Evolutionary conservation across 2,797 vertebrate genomes (phyloP).

Genomic region (Xiphophorus birchmanni): DNA sequence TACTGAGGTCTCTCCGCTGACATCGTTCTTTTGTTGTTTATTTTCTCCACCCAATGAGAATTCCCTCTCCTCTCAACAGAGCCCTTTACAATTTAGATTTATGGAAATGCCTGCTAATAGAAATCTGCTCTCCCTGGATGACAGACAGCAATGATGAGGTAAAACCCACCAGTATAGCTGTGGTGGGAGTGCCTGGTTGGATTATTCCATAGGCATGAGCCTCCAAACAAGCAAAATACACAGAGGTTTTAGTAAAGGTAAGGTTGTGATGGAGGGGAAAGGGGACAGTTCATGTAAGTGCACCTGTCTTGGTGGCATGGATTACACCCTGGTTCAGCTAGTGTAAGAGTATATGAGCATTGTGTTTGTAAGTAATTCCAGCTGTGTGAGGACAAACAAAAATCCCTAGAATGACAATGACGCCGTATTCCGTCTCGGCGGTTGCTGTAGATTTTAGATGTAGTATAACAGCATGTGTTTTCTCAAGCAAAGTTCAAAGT

Average conservation of each 20-base stretch:
- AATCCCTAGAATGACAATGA: slow-evolving; percentile 71
- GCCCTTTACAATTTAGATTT: slow-evolving; percentile 79
- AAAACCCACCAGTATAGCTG: slow-evolving; percentile 7
- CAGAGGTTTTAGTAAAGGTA: slow-evolving; percentile 28
- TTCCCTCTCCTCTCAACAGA: slow-evolving; percentile 39
- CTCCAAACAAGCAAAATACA: slow-evolving; percentile 30
- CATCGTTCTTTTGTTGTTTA: slow-evolving; percentile 57
- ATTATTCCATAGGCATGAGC: slow-evolving; percentile 45
- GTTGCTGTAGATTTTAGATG: slow-evolving; percentile 51
- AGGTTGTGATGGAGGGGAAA: slow-evolving; percentile 1
- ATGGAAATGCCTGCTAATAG: slow-evolving; percentile 78
- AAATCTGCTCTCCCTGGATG: slow-evolving; percentile 64
- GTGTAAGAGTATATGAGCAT: slow-evolving; percentile 11
- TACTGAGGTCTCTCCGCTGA: slow-evolving; percentile 66
- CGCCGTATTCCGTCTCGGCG: slow-evolving; percentile 61
- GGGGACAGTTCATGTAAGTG: slow-evolving; percentile 29
- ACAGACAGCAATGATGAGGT: slow-evolving; percentile 72
- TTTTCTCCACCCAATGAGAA: slow-evolving; percentile 47
- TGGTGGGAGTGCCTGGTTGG: slow-evolving; percentile 31
- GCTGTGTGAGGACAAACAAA: slow-evolving; percentile 52
- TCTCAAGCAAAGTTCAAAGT: slow-evolving; percentile 60
- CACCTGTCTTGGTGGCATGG: slow-evolving; percentile 20
- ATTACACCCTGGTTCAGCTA: slow-evolving; percentile 22
- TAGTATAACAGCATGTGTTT: slow-evolving; percentile 49
- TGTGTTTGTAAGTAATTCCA: slow-evolving; percentile 28